Evolutionary conservation across 2,797 vertebrate genomes (phyloP), one percentile per base, ranked within the genome.

Genomic region (Meda fulgida): DNA sequence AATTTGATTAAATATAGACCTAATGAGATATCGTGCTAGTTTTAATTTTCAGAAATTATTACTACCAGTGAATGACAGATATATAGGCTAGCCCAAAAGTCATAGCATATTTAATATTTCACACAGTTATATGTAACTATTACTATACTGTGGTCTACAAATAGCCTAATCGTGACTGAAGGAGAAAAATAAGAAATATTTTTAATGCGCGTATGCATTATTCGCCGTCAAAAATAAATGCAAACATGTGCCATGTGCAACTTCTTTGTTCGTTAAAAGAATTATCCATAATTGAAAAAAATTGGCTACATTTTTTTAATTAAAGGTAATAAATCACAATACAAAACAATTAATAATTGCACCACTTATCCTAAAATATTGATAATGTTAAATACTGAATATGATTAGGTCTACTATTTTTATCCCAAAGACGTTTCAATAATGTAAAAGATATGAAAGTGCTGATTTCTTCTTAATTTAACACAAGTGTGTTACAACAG

Each of bases 401-500:
- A 55, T 55, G 46, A 9, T n/a, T 53, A 13, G 31, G 31, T 3
- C 31, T 31, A 31, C 31, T 31, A 31, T 31, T 71, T 81, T 55
- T 38, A 69, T 81, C 51, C n/a, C 14, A 46, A 80, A 80, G 65
- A 31, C 14, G 5, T 43, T 73, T 43, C 36, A 34, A 72, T n/a
- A 83, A 75, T 51, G 2, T 65, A 63, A 65, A 11, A 48, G 2
- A 36, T 73, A 73, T 18, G 29, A n/a, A 60, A 60, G 10, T 34
- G 48, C 1, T 13, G 5, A 46, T 36, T 21, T 67, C 4, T 69
- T 34, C 34, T 67, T 65, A 65, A 65, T 65, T 29, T 31, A 7
- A 65, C 11, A 65, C 16, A 5, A 16, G 14, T 18, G 8, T 60
- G n/a, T 40, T 58, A 58, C 23, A 18, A 7, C 36, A 79, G 14